Conservation (phyloP, 2,797 vertebrate genomes). For the Chelon auratus region DNA sequence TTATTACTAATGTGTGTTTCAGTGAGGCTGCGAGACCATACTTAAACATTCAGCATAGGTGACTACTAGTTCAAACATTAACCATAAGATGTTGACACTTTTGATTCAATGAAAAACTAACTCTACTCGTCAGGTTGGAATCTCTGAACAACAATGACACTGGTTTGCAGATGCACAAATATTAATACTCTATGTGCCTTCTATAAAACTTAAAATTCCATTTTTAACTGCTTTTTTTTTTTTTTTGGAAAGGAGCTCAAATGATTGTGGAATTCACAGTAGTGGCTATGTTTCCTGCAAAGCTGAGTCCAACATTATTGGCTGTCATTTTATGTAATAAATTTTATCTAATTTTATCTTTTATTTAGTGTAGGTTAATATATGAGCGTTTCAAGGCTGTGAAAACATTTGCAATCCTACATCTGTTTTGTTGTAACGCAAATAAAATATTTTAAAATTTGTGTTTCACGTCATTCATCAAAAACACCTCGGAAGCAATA, state of each 20-base stretch:
- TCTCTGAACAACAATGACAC: slow-evolving; percentile 39
- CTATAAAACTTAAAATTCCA: slow-evolving; percentile 46
- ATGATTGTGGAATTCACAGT: slow-evolving; percentile 39
- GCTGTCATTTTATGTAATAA: slow-evolving; percentile 53
- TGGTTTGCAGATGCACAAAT: slow-evolving; percentile 44
- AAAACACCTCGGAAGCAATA: neutral
- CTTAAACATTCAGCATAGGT: slow-evolving; percentile 33
- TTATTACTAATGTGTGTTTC: slow-evolving; percentile 53
- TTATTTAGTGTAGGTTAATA: slow-evolving; percentile 48
- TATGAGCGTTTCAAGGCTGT: slow-evolving; percentile 51
- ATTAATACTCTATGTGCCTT: slow-evolving; percentile 74
- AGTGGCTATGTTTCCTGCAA: slow-evolving; percentile 46
- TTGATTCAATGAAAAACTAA: slow-evolving; percentile 55
- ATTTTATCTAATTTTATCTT: slow-evolving; percentile 28
- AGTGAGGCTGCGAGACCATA: slow-evolving; percentile 33
- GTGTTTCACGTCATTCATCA: slow-evolving; percentile 42
- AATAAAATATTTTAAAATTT: slow-evolving; percentile 74
- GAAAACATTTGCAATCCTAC: slow-evolving; percentile 46
- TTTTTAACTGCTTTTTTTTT: slow-evolving; percentile 16
- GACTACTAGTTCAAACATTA: slow-evolving; percentile 62
- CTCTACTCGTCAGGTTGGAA: slow-evolving; percentile 47
- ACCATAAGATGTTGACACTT: slow-evolving; percentile 25
- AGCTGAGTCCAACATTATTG: slow-evolving; percentile 43
- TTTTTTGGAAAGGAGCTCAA: slow-evolving; percentile 25
- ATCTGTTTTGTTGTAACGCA: slow-evolving; percentile 57